Base-by-base conservation (phyloP, 2,113 vertebrate genomes). In the Scomber scombrus region DNA sequence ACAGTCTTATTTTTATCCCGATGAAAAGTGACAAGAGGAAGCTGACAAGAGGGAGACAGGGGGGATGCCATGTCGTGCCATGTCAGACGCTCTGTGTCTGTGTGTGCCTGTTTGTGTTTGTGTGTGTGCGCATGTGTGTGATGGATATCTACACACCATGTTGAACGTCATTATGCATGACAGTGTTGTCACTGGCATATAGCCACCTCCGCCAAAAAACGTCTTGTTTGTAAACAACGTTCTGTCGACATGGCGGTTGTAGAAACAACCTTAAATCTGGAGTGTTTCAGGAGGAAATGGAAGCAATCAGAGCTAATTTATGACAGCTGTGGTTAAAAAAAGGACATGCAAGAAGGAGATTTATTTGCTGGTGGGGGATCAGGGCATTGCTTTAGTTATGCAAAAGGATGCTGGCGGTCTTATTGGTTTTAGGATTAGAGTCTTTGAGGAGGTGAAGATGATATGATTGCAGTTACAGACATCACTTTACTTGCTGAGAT, bases 1-100 rank as follows among this genome's bases (percentile, higher is more conserved):
- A 88, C 83, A 80, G 75, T 86, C 78, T 89, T 92, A 91, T 93
- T 95, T 95, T 92, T 92, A 95, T 88, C 89, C 75, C 34, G 56
- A 88, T 91, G 90, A 92, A 90, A 89, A 92, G 86, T 94, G 94
- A 94, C 83, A 86, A 89, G 85, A 89, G 78, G 75, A 88, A 90
- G 65, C 83, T 90, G 90, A 88, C 82, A 83, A 81, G 80, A 84
- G 29, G 77, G 81, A 89, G 86, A 89, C 63, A 60, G 75, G 64
- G 72, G 69, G 69, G 82, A 78, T 10, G 50, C 45, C 54, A 77
- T 56, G 56, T 61, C 73, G 40, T 40, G 34, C 34, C 34, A 40
- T 40, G 34, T 40, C 34, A 40, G 34, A 40, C 7, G 34, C 34
- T 40, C 34, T 40, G 34, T 40, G 34, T 40, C 34, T 40, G 5